Evolutionary conservation across 2,888 invertebrate genomes (phyloP), one percentile per base, ranked within the genome.

Genomic region (Chloroclystis v-ata): DNA sequence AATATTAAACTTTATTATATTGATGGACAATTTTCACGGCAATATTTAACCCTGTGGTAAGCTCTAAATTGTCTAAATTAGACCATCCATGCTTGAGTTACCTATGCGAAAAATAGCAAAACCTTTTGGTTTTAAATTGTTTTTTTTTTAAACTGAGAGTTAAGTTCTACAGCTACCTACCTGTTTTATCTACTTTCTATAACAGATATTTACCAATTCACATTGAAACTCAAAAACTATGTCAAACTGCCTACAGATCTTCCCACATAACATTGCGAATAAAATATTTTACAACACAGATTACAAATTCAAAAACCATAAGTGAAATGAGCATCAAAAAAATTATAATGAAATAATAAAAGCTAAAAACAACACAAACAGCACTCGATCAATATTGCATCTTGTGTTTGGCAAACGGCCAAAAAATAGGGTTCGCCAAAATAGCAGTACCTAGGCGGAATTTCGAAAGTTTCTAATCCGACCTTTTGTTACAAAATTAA

Each of bases 351-450:
- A n/a, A n/a, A n/a, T n/a, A n/a, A n/a, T n/a, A n/a, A 14, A 24
- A 43, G 39, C 47, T 40, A 47, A 51, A 52, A 40, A 47, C 16
- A 20, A 20, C 32, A 32, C 45, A 45, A 54, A 49, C 39, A 49
- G 44, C 32, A 43, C 40, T 37, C 20, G 48, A 33, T 48, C 48
- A 48, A 48, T 49, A 49, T 49, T 49, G 37, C 25, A 35, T 12
- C 3, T 20, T 4, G 20, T 11, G 37, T 37, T 47, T 50, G 44
- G 42, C 48, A 42, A 49, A 26, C 25, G 13, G 41, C 45, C 44
- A 44, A 41, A 37, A 48, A 39, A 38, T 40, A 43, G 24, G 37
- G 10, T 13, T 11, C 29, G 37, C 44, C 29, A 16, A 49, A 54
- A 43, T 47, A 42, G 37, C 5, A 24, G 16, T 16, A n/a, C n/a